Evolutionary conservation across 2,113 vertebrate species (phyloP).

Genomic region (Gorsachius goisagi): DNA sequence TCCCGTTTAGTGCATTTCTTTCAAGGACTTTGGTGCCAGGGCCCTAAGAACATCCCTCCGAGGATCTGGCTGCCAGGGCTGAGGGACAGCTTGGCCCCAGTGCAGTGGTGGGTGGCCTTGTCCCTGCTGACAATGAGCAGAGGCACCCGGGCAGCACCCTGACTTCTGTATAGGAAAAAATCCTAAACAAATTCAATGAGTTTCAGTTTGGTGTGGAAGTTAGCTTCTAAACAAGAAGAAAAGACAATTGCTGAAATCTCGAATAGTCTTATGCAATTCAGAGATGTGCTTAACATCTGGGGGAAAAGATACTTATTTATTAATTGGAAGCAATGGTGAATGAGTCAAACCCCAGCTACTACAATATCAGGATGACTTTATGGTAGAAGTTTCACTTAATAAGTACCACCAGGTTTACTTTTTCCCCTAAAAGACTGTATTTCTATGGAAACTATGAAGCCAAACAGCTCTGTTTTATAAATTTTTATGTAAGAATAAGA

Average conservation of each 20-base stretch:
- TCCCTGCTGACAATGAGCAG: background rate
- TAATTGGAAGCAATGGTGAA: background rate
- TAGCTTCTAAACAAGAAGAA: background rate
- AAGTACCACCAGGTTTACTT: background rate
- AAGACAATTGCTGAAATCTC: background rate
- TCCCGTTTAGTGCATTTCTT: background rate
- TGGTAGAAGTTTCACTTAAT: background rate
- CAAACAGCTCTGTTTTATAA: background rate
- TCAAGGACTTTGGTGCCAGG: background rate
- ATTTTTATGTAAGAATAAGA: background rate
- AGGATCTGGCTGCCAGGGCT: background rate
- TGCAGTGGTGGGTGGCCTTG: accelerated
- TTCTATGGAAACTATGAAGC: background rate
- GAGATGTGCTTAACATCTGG: background rate
- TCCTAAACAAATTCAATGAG: background rate
- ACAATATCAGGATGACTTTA: background rate
- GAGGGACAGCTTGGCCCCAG: background rate
- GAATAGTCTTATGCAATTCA: background rate
- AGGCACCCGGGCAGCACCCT: background rate
- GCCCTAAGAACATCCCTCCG: accelerated
- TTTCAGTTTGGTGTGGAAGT: background rate
- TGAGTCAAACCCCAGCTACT: background rate
- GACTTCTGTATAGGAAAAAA: background rate
- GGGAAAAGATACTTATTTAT: background rate
- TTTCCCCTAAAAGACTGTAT: background rate